Conservation (phyloP, 1,140 invertebrate species). For the Panonychus citri region DNA sequence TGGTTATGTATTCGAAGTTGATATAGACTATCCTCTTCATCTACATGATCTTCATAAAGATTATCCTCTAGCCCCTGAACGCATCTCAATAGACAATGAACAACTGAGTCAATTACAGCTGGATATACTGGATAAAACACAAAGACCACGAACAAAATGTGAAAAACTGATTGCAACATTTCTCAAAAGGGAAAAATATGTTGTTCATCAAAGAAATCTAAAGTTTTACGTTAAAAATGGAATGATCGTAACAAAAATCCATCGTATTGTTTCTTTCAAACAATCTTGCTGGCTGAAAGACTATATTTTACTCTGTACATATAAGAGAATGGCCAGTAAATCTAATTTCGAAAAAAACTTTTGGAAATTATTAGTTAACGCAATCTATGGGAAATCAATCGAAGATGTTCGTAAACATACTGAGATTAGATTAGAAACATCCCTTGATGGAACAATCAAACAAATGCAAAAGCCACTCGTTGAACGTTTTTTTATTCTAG, state of each 20-base stretch:
- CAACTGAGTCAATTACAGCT: no score
- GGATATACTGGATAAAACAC: no score
- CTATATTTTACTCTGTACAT: slow-evolving; percentile 25
- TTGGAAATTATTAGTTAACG: slow-evolving; percentile 25
- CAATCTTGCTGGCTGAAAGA: slow-evolving; percentile 26
- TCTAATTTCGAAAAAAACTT: slow-evolving; percentile 20
- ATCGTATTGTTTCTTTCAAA: slow-evolving; percentile 25
- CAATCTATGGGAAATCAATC: slow-evolving; percentile 27
- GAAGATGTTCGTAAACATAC: slow-evolving; percentile 26
- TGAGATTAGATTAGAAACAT: slow-evolving; percentile 21
- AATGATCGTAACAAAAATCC: slow-evolving; percentile 25
- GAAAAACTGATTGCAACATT: no score
- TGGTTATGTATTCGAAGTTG: no score
- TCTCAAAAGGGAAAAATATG: no score
- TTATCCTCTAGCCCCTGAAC: no score
- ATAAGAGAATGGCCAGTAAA: slow-evolving; percentile 13
- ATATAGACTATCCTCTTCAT: no score
- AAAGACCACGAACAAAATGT: no score
- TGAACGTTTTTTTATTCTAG: slow-evolving; percentile 11
- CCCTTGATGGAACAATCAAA: slow-evolving; percentile 17
- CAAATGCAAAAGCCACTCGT: slow-evolving; percentile 23
- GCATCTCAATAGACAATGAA: no score
- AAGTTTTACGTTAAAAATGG: slow-evolving; percentile 26
- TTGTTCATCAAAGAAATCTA: not conserved
- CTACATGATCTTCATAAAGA: no score